Percentiles rank a stretch among this genome's conserved stretches.
phyloP scores from a whole-genome alignment of 2,797 vertebrate species.

The Thunnus albacares region DNA sequence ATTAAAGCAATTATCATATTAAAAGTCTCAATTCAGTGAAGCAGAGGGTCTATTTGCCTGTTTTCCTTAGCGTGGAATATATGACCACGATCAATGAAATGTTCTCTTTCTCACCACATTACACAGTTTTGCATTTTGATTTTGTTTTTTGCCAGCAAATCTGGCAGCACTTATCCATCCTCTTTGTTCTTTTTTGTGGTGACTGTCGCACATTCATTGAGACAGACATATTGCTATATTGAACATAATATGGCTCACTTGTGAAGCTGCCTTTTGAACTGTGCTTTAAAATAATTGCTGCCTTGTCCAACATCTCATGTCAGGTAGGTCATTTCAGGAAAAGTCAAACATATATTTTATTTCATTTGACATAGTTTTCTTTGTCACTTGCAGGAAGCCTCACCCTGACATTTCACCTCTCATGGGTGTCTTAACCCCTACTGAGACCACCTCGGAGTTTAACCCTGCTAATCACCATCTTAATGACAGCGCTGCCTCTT shows the following conservation, averaged over 20 bases:
- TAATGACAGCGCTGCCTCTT: neutral
- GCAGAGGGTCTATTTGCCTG: too few relatives aligned
- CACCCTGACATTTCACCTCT: constrained; percentile 37
- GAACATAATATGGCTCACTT: neutral
- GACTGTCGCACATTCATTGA: neutral
- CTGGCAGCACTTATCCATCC: too few relatives aligned
- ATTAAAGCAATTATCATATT: neutral
- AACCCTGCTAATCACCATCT: neutral
- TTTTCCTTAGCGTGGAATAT: neutral
- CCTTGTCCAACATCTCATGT: neutral
- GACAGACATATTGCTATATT: neutral
- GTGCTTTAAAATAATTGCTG: neutral
- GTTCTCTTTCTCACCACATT: neutral
- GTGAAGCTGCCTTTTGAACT: neutral
- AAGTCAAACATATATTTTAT: neutral
- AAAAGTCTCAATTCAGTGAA: neutral
- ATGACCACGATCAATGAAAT: neutral
- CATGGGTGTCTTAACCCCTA: constrained; percentile 21
- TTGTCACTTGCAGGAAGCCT: constrained; percentile 21
- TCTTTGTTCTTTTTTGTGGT: neutral
- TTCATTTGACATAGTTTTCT: constrained; percentile 24
- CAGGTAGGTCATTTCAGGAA: neutral
- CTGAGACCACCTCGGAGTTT: constrained; percentile 44
- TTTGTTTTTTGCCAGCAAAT: neutral
- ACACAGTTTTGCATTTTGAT: neutral